A percentile compares a stretch with the other conserved stretches of the same genome.
phyloP scores from a whole-genome alignment of 1,140 invertebrate species.

The Neocloeon triangulifer region DNA sequence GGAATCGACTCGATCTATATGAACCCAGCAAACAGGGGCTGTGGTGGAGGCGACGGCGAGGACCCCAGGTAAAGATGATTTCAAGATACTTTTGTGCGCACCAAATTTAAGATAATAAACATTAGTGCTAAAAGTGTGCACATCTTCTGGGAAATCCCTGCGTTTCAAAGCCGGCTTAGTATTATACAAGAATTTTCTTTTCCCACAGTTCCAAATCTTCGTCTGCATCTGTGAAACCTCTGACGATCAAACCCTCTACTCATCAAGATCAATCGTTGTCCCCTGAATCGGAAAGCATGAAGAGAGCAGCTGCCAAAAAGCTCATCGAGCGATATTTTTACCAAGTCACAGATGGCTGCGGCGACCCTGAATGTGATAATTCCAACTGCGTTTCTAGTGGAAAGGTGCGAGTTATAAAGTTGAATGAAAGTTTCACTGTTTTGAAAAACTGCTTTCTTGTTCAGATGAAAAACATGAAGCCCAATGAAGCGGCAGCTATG shows the following conservation, averaged over 20 bases:
- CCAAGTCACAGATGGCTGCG: conserved; percentile 75
- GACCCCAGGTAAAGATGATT: neutral
- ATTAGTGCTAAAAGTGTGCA: no score
- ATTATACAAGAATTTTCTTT: no score
- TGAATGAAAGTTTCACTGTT: neutral
- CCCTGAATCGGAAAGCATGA: conserved; percentile 30
- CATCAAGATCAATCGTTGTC: neutral
- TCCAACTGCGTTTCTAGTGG: conserved; percentile 72
- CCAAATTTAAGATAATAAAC: no score
- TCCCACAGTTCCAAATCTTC: neutral
- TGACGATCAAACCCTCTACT: neutral
- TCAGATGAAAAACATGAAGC: conserved; percentile 43
- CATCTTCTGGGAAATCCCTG: no score
- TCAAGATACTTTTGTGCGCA: no score
- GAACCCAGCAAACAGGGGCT: no score
- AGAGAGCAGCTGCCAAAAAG: conserved; percentile 65
- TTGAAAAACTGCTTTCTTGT: conserved; percentile 9
- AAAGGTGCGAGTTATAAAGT: conserved; percentile 31
- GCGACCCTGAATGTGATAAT: conserved; percentile 62
- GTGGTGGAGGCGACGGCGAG: neutral
- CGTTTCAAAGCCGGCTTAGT: neutral
- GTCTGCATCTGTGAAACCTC: neutral
- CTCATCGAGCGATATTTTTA: conserved; percentile 82
- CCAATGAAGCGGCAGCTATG: conserved; percentile 70
- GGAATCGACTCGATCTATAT: no score